Evolutionary conservation across 2,797 vertebrate species (phyloP).

Genomic region (Acanthurus lineatus): DNA sequence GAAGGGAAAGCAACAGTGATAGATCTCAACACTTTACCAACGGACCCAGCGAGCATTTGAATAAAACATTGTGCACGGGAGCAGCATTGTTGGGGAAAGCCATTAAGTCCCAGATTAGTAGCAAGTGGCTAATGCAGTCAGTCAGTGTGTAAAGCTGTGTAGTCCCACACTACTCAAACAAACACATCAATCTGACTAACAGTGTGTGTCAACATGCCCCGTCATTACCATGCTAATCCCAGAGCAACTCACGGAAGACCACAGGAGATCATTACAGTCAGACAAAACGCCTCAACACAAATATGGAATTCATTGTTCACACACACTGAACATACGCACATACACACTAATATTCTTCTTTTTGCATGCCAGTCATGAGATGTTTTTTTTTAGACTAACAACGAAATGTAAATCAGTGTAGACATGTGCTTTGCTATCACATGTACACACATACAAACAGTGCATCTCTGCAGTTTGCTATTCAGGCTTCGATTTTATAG

Average conservation of each 20-base stretch:
- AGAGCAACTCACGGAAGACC: constrained; percentile 51
- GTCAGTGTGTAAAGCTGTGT: constrained; percentile 56
- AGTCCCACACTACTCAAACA: constrained; percentile 67
- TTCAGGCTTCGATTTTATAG: constrained; percentile 59
- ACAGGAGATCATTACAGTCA: constrained; percentile 54
- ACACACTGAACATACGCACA: not conserved
- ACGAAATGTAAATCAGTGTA: constrained; percentile 18
- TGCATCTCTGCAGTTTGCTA: constrained; percentile 46
- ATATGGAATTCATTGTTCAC: constrained; percentile 9
- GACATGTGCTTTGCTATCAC: constrained; percentile 28
- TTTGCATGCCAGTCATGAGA: constrained; percentile 33
- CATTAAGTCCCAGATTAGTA: constrained; percentile 74
- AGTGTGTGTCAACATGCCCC: constrained; percentile 69
- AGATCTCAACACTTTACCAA: constrained; percentile 74
- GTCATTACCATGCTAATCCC: constrained; percentile 73
- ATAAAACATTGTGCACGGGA: constrained; percentile 70
- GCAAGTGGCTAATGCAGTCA: constrained; percentile 68
- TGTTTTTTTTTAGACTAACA: constrained; percentile 27
- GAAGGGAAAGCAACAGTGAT: constrained; percentile 75
- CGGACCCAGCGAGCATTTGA: constrained; percentile 58
- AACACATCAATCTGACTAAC: constrained; percentile 78
- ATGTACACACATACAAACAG: constrained; percentile 17
- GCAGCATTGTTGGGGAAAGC: constrained; percentile 64
- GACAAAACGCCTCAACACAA: constrained; percentile 17
- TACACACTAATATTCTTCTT: constrained; percentile 8